These are phyloP conservation scores for Chesias legatella DNA, from an alignment of 2,888 invertebrate species.

Conservation along the genomic window DNA sequence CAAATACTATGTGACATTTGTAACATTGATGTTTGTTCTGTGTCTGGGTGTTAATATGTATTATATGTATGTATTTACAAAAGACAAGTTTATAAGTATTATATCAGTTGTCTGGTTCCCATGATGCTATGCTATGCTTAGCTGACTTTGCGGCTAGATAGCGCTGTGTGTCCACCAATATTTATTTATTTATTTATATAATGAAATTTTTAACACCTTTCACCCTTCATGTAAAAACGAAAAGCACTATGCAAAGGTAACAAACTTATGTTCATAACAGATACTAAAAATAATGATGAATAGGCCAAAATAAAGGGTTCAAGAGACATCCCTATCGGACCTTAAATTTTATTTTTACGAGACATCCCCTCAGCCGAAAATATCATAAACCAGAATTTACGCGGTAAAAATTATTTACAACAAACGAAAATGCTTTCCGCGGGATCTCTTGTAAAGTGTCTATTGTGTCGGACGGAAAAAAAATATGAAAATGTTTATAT, in stretches of 20 bases:
- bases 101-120: too few relatives aligned
- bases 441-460: slow-evolving; percentile 46
- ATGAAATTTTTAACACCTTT: too few relatives aligned
- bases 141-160: too few relatives aligned
- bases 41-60: too few relatives aligned
- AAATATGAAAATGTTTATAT: slow-evolving; percentile 48
- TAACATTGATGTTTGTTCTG: too few relatives aligned
- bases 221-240: too few relatives aligned
- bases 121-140: too few relatives aligned
- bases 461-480: slow-evolving; percentile 50
- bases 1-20: too few relatives aligned
- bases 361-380: slow-evolving; percentile 30
- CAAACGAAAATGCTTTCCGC: slow-evolving; percentile 39
- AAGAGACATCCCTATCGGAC: slow-evolving; percentile 20
- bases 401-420: slow-evolving; percentile 43
- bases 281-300: slow-evolving; percentile 16
- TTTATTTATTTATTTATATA: too few relatives aligned
- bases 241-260: not conserved
- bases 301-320: slow-evolving; percentile 9
- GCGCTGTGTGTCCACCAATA: too few relatives aligned
- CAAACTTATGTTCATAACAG: slow-evolving; percentile 9
- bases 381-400: slow-evolving; percentile 34
- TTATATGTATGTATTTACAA: too few relatives aligned
- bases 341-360: slow-evolving; percentile 31
- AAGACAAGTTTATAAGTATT: too few relatives aligned